Conservation (phyloP, 64 coral and sea anemone genomes). For the Astreopora myriophthalma region DNA sequence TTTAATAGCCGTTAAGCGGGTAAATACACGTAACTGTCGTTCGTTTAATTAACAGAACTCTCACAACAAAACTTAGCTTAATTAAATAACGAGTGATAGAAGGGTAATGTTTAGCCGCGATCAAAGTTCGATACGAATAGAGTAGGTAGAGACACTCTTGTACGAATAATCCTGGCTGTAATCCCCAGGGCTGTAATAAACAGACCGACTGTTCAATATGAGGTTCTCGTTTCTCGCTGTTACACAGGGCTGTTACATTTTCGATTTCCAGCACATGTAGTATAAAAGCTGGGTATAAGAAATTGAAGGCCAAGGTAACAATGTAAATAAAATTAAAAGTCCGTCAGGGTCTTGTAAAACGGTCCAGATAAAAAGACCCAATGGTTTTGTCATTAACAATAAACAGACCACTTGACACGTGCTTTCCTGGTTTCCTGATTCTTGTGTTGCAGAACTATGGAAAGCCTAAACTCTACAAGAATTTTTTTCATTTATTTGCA, state of each 20-base stretch:
- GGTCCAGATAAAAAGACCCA: background rate
- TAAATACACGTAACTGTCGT: background rate
- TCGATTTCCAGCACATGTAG: background rate
- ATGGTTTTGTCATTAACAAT: background rate
- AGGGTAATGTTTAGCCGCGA: too few species aligned
- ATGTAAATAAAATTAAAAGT: background rate
- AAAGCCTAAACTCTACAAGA: too few species aligned
- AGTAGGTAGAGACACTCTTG: background rate
- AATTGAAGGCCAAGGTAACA: background rate
- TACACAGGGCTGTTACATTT: background rate
- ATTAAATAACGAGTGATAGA: too few species aligned
- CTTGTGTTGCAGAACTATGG: background rate
- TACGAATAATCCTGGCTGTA: background rate
- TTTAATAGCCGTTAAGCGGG: too few species aligned
- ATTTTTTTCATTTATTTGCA: too few species aligned
- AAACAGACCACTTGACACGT: background rate
- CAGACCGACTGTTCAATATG: background rate
- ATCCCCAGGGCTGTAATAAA: constrained; percentile 1
- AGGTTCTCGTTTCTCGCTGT: background rate
- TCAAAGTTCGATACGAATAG: background rate
- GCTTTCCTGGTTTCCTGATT: constrained; percentile 1
- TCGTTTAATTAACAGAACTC: background rate
- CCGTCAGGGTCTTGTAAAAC: background rate
- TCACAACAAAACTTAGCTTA: background rate
- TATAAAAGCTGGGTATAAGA: background rate